These are phyloP conservation scores for Drosophila triauraria DNA, from an alignment of 1,140 invertebrate species.

Conservation along the genomic window DNA sequence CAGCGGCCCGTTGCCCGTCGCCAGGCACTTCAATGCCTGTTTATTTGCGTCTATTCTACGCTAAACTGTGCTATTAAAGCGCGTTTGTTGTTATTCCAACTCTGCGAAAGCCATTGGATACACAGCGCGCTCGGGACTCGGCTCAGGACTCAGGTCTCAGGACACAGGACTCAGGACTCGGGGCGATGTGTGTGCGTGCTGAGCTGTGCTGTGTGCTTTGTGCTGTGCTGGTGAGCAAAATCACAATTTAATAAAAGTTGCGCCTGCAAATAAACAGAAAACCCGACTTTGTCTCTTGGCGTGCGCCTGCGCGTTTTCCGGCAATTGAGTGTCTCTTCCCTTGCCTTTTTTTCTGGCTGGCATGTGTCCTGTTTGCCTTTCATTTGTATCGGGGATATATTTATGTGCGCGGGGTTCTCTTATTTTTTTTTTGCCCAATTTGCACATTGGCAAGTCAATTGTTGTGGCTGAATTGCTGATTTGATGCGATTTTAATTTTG, in stretches of 20 bases:
- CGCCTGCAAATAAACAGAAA: conserved; percentile 79
- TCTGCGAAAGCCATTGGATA: conserved; percentile 61
- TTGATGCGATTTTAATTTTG: conserved; percentile 61
- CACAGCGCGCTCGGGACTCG: conserved; percentile 34
- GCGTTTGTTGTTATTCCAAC: conserved; percentile 81
- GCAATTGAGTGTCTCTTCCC: conserved; percentile 32
- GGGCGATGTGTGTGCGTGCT: conserved; percentile 21
- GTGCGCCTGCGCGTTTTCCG: conserved; percentile 52
- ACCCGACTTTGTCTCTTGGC: conserved; percentile 41
- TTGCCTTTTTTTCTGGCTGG: conserved; percentile 10
- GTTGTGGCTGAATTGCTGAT: conserved; percentile 58
- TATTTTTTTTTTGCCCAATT: conserved; percentile 36
- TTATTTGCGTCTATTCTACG: conserved; percentile 82
- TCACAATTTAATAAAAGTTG: conserved; percentile 82
- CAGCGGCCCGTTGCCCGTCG: conserved; percentile 42
- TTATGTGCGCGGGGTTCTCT: not conserved
- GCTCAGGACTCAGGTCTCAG: conserved; percentile 11
- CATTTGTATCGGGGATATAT: conserved; percentile 41
- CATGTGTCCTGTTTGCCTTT: conserved; percentile 42
- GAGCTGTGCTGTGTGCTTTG: not conserved
- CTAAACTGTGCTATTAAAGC: conserved; percentile 83
- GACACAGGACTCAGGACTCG: not conserved
- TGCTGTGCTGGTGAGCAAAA: conserved; percentile 61
- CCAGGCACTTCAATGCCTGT: conserved; percentile 71
- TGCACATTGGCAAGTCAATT: conserved; percentile 58